A percentile compares a stretch with the other conserved stretches of the same genome.
phyloP scores from a whole-genome alignment of 2,888 invertebrate genomes.

The Drosophila antonietae region DNA sequence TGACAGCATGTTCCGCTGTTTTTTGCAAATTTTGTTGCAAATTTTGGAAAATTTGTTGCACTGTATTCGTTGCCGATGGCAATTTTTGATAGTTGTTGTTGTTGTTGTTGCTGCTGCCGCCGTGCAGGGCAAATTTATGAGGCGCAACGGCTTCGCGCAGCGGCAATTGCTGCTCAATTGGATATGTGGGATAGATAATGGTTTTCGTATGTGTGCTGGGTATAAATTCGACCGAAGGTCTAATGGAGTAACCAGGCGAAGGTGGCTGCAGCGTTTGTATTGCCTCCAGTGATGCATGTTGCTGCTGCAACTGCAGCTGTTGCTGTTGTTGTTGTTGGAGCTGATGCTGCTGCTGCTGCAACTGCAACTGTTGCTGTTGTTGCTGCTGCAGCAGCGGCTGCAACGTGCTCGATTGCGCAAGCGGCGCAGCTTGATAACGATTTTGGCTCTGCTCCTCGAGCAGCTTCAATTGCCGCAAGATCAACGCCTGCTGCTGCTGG shows the following conservation, averaged over 20 bases:
- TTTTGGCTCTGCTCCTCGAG: slow-evolving; percentile 86
- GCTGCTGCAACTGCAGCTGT: slow-evolving; percentile 70
- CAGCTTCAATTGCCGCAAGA: slow-evolving; percentile 88
- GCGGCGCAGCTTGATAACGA: slow-evolving; percentile 53
- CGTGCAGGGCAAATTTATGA: slow-evolving; percentile 83
- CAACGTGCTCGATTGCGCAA: slow-evolving; percentile 68
- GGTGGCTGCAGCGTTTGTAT: slow-evolving; percentile 72
- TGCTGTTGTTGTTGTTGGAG: slow-evolving; percentile 17
- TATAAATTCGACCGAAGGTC: slow-evolving; percentile 84
- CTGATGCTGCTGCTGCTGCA: slow-evolving; percentile 13
- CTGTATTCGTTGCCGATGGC: slow-evolving; percentile 67
- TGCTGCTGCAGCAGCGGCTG: slow-evolving; percentile 48
- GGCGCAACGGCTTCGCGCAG: slow-evolving; percentile 86
- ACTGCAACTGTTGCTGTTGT: slow-evolving; percentile 18
- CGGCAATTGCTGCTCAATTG: slow-evolving; percentile 86
- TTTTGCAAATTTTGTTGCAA: slow-evolving; percentile 77
- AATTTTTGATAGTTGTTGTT: slow-evolving; percentile 63
- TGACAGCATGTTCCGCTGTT: slow-evolving; percentile 62
- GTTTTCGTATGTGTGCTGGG: slow-evolving; percentile 79
- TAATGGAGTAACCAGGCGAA: slow-evolving; percentile 82
- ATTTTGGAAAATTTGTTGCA: slow-evolving; percentile 81
- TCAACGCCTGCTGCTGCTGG: slow-evolving; percentile 89
- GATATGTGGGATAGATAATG: slow-evolving; percentile 77
- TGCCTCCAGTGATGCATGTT: slow-evolving; percentile 71
- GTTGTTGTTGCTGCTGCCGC: slow-evolving; percentile 46